phyloP scores from a whole-genome alignment of 2,113 vertebrate genomes.

The Grus americana region DNA sequence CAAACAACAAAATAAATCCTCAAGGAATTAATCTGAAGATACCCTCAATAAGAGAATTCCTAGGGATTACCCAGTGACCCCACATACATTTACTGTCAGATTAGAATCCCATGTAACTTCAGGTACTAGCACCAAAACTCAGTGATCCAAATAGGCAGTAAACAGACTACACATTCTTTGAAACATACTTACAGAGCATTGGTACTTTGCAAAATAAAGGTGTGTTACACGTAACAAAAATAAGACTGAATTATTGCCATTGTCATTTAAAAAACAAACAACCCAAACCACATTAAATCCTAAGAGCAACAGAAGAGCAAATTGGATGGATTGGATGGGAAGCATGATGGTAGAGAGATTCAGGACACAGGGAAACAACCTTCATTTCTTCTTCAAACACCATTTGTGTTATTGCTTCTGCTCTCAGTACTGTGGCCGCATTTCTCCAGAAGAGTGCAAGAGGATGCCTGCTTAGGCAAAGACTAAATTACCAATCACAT shows the following conservation, averaged over 20 bases:
- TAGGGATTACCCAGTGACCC: background rate
- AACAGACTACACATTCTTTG: background rate
- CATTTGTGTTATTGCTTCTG: background rate
- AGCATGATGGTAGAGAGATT: background rate
- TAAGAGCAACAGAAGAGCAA: background rate
- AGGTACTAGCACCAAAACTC: background rate
- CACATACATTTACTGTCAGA: background rate
- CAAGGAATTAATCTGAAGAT: constrained; percentile 15
- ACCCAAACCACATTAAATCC: background rate
- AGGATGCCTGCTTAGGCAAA: background rate
- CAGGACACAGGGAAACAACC: background rate
- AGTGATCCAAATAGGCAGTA: background rate
- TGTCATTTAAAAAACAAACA: background rate
- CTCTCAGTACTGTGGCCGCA: background rate
- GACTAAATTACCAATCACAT: background rate
- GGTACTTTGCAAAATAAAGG: background rate
- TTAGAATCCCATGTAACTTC: background rate
- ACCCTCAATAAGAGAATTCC: background rate
- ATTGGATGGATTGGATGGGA: background rate
- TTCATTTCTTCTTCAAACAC: background rate
- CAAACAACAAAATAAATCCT: constrained; percentile 3
- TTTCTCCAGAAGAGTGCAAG: background rate
- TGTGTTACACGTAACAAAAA: background rate
- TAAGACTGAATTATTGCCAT: background rate
- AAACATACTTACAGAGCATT: background rate